phyloP scores from a whole-genome alignment of 2,888 invertebrate species.

The Erpobdella octoculata region DNA sequence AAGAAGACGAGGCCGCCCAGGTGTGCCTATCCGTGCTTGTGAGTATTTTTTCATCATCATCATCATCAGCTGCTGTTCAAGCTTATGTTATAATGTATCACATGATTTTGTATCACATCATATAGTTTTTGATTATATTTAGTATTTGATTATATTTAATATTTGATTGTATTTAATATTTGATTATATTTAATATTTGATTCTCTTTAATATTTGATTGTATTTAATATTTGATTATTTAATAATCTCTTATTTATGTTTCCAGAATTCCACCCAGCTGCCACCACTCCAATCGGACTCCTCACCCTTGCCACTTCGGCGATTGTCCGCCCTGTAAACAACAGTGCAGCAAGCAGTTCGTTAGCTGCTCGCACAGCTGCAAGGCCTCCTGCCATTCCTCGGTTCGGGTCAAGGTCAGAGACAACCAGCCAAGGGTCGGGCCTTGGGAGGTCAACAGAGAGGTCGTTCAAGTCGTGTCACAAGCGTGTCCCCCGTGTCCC shows the following conservation, averaged over 20 bases:
- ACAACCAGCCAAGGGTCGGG: constrained; percentile 40
- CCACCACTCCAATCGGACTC: constrained; percentile 69
- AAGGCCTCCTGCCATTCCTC: constrained; percentile 46
- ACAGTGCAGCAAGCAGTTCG: constrained; percentile 58
- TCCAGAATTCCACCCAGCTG: constrained; percentile 69
- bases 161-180: no score
- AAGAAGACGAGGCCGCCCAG: constrained; percentile 68
- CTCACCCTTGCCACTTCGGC: constrained; percentile 60
- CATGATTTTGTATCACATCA: not conserved
- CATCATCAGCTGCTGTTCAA: not conserved
- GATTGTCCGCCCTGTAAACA: constrained; percentile 68
- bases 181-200: no score
- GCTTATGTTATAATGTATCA: not conserved
- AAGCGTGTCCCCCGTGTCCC: constrained; percentile 55
- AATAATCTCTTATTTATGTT: constrained; percentile 29
- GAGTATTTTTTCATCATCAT: constrained; percentile 39
- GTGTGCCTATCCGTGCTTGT: constrained; percentile 68
- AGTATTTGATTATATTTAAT: no score
- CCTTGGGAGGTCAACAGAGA: constrained; percentile 53
- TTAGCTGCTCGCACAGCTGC: constrained; percentile 46
- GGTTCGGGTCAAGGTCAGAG: constrained; percentile 42
- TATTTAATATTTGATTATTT: not conserved
- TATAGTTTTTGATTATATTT: no score
- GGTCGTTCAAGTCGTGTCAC: constrained; percentile 45
- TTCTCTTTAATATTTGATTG: no score